phyloP scores from a whole-genome alignment of 2,797 vertebrate species.

The Sebastes taczanowskii region DNA sequence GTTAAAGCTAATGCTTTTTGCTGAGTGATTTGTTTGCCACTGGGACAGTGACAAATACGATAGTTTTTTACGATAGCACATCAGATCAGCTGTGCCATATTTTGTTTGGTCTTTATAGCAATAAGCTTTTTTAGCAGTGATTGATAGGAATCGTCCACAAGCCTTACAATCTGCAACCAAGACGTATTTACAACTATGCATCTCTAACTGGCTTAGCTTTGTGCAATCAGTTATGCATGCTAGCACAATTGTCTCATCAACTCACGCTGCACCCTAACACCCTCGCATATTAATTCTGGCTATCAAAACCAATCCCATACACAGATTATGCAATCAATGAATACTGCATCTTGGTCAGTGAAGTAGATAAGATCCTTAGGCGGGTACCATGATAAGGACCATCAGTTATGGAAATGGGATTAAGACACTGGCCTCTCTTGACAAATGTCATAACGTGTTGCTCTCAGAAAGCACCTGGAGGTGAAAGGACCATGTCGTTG shows the following conservation, averaged over 20 bases:
- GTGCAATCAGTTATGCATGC: conserved; percentile 13
- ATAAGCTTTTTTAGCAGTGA: not conserved
- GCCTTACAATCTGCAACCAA: not conserved
- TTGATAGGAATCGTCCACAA: conserved; percentile 6
- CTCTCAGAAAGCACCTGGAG: conserved; percentile 8
- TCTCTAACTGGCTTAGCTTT: conserved; percentile 24
- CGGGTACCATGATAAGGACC: not conserved
- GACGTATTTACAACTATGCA: not conserved
- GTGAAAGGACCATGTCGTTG: conserved; percentile 32
- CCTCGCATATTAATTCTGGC: not conserved
- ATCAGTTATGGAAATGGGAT: conserved; percentile 25
- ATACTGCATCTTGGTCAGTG: conserved; percentile 25
- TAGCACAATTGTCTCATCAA: conserved; percentile 26
- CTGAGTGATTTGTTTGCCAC: not conserved
- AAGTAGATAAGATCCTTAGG: conserved; percentile 21
- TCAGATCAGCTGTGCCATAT: not conserved
- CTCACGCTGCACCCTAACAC: not conserved
- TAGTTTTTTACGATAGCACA: not conserved
- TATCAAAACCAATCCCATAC: conserved; percentile 14
- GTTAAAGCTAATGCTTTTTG: not conserved
- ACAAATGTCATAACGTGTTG: conserved; percentile 40
- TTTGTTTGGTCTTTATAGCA: not conserved
- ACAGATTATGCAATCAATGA: conserved; percentile 26
- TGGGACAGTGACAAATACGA: not conserved
- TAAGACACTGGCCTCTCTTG: conserved; percentile 18